Evolutionary conservation across 2,888 invertebrate genomes (phyloP), one percentile per base, ranked within the genome.

Genomic region (Celastrina argiolus): DNA sequence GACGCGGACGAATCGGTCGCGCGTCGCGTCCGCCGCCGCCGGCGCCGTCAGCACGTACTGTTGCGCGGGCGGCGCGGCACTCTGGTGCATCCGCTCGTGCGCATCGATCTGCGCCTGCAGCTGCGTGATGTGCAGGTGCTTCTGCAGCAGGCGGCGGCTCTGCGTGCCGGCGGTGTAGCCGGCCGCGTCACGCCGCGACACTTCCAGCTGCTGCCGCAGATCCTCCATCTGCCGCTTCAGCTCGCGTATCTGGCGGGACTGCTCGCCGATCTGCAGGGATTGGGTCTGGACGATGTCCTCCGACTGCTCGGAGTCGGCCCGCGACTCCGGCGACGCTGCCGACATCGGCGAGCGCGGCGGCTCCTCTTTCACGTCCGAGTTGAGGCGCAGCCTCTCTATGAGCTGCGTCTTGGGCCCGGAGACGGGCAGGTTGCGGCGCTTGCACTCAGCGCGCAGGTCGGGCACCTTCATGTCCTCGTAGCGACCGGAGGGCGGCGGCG

Each of bases 361-460:
- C 58, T 91, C 86, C 64, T 92, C 92, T 22, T 86, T 88, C 73
- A 92, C 85, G 5, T 91, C 84, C 1, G 92, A 77, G 64, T 93
- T 78, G 81, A 94, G 96, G 72, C 96, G 96, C 67, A 99, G 89
- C 56, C 99, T 93, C 81, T 99, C 98, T 68, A 99, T 96, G 56
- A 99, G 89, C 81, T 98, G 97, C 8, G 98, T 97, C 81, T 99
- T 99, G 0, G 98, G 96, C 0, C 99, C 99, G 12, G 98, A 98
- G 0, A 99, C 99, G 5, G 98, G 97, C 69, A 99, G 91, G 84
- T 96, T 98, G 63, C 99, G 94, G 68, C 97, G 95, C 85, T 98
- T 99, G 75, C 98, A 93, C 83, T 99, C 98, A 67, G 96, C 96
- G 82, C 98, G 98, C 73, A 99, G 92, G 81, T 99, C 98, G 70